Conservation (phyloP, 2,797 vertebrate genomes). For the Cyprinella venusta region DNA sequence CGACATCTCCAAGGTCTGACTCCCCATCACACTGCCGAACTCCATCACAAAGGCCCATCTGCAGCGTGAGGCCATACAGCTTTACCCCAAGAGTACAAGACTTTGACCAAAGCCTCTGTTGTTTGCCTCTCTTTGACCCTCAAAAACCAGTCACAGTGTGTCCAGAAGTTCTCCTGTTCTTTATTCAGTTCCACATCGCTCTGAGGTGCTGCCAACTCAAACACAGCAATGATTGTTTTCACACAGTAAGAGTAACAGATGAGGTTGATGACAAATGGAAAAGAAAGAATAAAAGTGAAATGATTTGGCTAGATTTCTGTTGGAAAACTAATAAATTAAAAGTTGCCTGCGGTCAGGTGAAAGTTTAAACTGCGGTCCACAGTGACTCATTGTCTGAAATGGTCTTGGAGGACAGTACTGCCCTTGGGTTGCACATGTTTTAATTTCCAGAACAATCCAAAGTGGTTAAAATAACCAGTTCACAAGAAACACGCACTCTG, state of each 20-base stretch:
- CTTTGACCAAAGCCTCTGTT: constrained; percentile 27
- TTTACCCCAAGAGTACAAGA: constrained; percentile 27
- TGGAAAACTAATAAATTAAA: constrained; percentile 54
- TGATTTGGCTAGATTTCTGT: constrained; percentile 24
- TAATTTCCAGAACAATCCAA: constrained; percentile 56
- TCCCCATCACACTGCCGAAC: constrained; percentile 25
- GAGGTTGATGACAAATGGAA: constrained; percentile 29
- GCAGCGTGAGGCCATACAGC: constrained; percentile 39
- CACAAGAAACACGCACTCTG: constrained; percentile 59
- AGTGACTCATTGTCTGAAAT: constrained; percentile 67
- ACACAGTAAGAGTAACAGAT: constrained; percentile 10
- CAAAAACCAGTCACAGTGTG: constrained; percentile 26
- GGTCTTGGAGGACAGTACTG: constrained; percentile 60
- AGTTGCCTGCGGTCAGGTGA: constrained; percentile 6
- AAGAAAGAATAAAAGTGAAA: constrained; percentile 35
- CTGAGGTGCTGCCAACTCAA: constrained; percentile 46
- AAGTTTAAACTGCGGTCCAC: constrained; percentile 52
- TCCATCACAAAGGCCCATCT: constrained; percentile 38
- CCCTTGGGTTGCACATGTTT: constrained; percentile 64
- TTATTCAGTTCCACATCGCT: constrained; percentile 37
- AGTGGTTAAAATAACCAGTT: constrained; percentile 2
- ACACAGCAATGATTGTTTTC: constrained; percentile 42
- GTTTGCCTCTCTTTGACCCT: constrained; percentile 41
- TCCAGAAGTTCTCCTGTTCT: constrained; percentile 31
- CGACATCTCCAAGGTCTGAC: constrained; percentile 15